Base-by-base conservation (phyloP, 2,888 invertebrate genomes). In the Gonocerus acuteangulatus region DNA sequence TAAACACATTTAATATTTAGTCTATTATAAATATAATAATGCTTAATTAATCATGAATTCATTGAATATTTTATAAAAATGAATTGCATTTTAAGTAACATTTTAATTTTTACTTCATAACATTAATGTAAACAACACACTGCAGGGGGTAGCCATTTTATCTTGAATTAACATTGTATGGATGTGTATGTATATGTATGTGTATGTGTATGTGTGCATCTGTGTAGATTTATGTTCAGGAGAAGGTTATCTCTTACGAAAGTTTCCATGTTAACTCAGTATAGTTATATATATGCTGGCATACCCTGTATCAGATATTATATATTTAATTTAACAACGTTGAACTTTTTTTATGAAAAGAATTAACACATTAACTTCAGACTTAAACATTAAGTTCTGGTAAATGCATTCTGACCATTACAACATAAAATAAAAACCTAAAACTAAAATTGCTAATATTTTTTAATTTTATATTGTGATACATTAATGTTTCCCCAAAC, bases 401-500 rank as follows among this genome's bases (percentile, higher is more conserved):
- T 27, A 27, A 27, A 27, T 27, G 27, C 4, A 39, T 52, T 52
- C 52, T 52, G 52, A 16, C 34, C 19, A 52, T 34, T 52, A 39
- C 13, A 36, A 52, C 52, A 42, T 42, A 52, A 52, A 52, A 52
- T 42, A 42, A 52, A 39, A 52, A 52, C 52, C 42, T 52, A 52
- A 52, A 22, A 34, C 52, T 52, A 52, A 27, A 57, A 45, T 45
- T 57, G 57, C 47, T 36, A 36, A 45, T 57, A 45, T 57, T 45
- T 57, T 57, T 22, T 19, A 21, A 21, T 45, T 44, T 57, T 45
- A 57, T 44, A 45, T 57, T 57, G 44, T 57, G 57, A 57, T 57
- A 57, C 57, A 44, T 58, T 63, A 63, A 48, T 58, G 34, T 36
- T 63, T 61, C 63, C 63, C 63, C 52, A 61, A 61, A 61, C 63